phyloP scores from a whole-genome alignment of 2,888 invertebrate species.

The Scaptomyza polygonia region DNA sequence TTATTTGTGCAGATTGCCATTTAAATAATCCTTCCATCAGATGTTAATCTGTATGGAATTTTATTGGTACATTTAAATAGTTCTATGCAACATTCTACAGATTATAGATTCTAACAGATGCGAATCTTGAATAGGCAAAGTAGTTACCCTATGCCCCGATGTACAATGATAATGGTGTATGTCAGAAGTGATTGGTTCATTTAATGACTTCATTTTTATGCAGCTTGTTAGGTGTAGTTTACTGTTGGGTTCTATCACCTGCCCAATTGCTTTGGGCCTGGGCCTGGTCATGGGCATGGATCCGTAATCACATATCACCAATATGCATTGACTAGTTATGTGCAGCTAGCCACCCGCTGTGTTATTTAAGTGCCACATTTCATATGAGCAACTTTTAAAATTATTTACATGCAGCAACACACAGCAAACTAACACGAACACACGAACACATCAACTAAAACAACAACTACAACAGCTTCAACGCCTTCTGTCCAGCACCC shows the following conservation, averaged over 20 bases:
- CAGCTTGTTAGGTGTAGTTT: slow-evolving; percentile 10
- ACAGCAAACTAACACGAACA: slow-evolving; percentile 26
- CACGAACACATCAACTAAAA: too few species aligned
- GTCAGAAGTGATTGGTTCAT: slow-evolving; percentile 36
- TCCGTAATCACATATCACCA: slow-evolving; percentile 36
- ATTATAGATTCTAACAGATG: not conserved
- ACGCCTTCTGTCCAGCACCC: slow-evolving; percentile 32
- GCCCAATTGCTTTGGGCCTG: slow-evolving; percentile 7
- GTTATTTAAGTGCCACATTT: slow-evolving; percentile 78
- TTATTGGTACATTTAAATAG: not conserved
- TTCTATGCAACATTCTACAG: not conserved
- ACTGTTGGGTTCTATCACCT: slow-evolving; percentile 29
- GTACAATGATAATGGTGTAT: not conserved
- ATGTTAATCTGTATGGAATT: not conserved
- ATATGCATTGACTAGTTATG: too few species aligned
- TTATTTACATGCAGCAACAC: slow-evolving; percentile 71
- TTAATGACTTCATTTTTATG: slow-evolving; percentile 13
- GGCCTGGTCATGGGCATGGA: not conserved
- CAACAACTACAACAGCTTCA: slow-evolving; percentile 15
- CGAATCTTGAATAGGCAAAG: not conserved
- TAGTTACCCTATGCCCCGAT: not conserved
- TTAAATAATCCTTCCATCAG: too few species aligned
- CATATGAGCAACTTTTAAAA: slow-evolving; percentile 77
- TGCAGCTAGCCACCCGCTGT: slow-evolving; percentile 67
- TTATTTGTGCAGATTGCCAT: too few species aligned